phyloP scores from a whole-genome alignment of 2,797 vertebrate genomes.

The Dicrostonyx torquatus region DNA sequence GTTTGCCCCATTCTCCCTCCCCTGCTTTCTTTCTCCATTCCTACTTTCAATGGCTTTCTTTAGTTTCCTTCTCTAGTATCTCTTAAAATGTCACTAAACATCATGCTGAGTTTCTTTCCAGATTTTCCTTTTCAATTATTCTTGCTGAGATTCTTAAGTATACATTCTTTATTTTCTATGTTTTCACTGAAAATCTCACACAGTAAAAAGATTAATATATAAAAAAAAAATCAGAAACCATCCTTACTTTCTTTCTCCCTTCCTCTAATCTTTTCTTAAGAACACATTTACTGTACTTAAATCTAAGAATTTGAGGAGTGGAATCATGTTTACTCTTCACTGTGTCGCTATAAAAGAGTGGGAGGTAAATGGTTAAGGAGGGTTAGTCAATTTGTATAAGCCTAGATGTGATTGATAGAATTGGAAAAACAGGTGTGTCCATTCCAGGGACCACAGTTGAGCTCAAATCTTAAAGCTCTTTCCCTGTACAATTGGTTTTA shows the following conservation, averaged over 20 bases:
- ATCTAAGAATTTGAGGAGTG: background rate
- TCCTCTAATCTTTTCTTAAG: background rate
- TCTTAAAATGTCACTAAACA: background rate
- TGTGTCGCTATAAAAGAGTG: background rate
- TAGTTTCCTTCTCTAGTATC: background rate
- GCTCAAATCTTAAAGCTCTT: background rate
- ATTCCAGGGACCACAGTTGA: background rate
- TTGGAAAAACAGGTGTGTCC: background rate
- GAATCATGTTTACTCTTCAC: background rate
- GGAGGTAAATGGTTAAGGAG: background rate
- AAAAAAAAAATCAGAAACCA: background rate
- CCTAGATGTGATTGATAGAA: background rate
- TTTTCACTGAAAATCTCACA: slow-evolving; percentile 1
- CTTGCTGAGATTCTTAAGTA: background rate
- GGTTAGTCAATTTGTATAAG: background rate
- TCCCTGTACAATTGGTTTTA: background rate
- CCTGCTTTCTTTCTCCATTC: background rate
- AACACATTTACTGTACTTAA: background rate
- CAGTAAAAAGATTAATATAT: background rate
- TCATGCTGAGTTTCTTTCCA: background rate
- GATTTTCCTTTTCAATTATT: slow-evolving; percentile 47
- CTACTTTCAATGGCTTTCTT: background rate
- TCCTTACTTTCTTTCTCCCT: background rate
- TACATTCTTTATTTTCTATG: background rate
- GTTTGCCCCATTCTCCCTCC: background rate